Conservation (phyloP, 2,888 invertebrate species). For the Hypomecis atomaria region DNA sequence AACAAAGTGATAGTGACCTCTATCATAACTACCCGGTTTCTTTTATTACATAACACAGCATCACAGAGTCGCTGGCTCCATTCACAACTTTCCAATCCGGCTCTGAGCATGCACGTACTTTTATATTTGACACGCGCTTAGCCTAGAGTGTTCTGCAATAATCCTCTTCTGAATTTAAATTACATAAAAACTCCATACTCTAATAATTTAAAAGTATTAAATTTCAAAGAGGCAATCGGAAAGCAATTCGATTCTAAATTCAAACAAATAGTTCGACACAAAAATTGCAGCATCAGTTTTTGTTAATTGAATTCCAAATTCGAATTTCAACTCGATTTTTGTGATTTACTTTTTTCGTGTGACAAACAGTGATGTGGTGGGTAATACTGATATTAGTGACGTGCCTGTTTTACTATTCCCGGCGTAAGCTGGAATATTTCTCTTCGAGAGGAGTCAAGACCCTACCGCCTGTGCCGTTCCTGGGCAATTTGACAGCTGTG, state of each 20-base stretch:
- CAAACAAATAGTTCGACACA: slow-evolving; percentile 34
- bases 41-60: slow-evolving; percentile 41
- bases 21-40: slow-evolving; percentile 19
- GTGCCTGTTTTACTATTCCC: slow-evolving; percentile 58
- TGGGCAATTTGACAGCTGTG: slow-evolving; percentile 67
- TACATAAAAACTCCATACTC: no score
- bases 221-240: neutral
- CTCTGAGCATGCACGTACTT: slow-evolving; percentile 11
- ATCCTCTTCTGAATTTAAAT: no score
- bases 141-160: no score
- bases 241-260: slow-evolving; percentile 45
- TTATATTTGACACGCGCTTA: no score
- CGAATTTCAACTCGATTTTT: neutral
- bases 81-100: slow-evolving; percentile 67
- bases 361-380: slow-evolving; percentile 52
- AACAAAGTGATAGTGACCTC: slow-evolving; percentile 5
- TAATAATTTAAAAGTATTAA: no score
- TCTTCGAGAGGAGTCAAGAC: slow-evolving; percentile 61
- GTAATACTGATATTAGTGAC: slow-evolving; percentile 55
- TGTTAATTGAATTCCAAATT: slow-evolving; percentile 3
- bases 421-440: slow-evolving; percentile 58
- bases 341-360: neutral
- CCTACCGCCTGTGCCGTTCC: slow-evolving; percentile 59
- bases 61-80: slow-evolving; percentile 48
- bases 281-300: neutral